phyloP scores from a whole-genome alignment of 1,140 invertebrate species.

The Homarus americanus region DNA sequence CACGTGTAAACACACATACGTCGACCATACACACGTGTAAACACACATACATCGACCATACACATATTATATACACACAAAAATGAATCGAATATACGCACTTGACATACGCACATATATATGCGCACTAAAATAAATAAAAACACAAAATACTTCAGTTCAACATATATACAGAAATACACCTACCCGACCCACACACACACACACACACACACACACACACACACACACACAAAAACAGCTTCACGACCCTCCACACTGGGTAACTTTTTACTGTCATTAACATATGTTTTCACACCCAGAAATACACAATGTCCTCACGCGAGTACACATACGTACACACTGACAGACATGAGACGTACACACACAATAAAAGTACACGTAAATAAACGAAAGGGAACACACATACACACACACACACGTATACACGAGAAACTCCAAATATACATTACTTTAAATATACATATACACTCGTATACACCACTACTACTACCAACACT shows the following conservation, averaged over 20 bases:
- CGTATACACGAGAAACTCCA: not conserved
- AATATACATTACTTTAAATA: not conserved
- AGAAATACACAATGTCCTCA: not conserved
- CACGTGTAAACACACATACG: too few relatives aligned
- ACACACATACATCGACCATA: too few relatives aligned
- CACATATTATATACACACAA: too few relatives aligned
- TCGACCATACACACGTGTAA: too few relatives aligned
- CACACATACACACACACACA: not conserved
- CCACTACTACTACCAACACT: not conserved
- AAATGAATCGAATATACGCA: too few relatives aligned
- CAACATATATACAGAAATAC: not conserved
- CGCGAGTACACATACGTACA: not conserved
- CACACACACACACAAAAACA: not conserved
- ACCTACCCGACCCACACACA: not conserved
- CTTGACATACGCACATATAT: too few relatives aligned
- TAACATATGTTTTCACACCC: not conserved
- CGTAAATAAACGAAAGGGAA: not conserved
- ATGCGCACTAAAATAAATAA: too few relatives aligned
- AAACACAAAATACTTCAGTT: too few relatives aligned
- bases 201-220: not conserved
- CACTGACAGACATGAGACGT: not conserved
- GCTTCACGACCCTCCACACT: not conserved
- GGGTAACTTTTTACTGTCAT: not conserved
- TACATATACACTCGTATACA: conserved; percentile 24
- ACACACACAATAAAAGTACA: not conserved